phyloP scores from a whole-genome alignment of 2,113 vertebrate genomes.

The Accipiter cooperii region DNA sequence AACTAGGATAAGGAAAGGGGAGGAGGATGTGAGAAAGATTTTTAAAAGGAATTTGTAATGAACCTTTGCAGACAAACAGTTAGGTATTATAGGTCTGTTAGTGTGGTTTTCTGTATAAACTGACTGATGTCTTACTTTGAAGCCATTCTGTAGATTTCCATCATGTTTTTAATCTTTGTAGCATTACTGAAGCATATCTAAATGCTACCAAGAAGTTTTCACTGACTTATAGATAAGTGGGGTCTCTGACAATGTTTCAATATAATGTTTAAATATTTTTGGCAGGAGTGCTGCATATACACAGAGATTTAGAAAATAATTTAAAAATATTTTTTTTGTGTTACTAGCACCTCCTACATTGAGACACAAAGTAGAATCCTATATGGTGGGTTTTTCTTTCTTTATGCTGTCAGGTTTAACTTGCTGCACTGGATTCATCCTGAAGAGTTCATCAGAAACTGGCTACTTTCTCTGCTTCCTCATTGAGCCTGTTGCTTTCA shows the following conservation, averaged over 20 bases:
- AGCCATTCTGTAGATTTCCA: background rate
- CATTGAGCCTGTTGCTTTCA: background rate
- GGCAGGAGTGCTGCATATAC: background rate
- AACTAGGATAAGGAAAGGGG: background rate
- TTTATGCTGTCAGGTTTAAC: background rate
- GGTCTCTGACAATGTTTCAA: background rate
- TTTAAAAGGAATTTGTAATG: conserved; percentile 34
- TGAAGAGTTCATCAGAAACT: background rate
- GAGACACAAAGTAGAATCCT: background rate
- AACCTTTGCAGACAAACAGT: background rate
- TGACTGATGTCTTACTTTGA: background rate
- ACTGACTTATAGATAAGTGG: background rate
- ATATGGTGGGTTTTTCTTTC: background rate
- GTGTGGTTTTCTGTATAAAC: background rate
- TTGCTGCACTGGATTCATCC: background rate
- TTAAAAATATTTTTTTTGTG: background rate
- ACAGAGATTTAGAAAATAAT: background rate
- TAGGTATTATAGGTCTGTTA: background rate
- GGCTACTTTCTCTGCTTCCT: background rate
- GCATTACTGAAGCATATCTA: background rate
- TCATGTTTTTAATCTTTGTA: background rate
- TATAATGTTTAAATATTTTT: background rate
- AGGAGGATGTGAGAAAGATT: background rate
- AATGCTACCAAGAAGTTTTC: background rate
- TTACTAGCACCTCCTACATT: background rate